A percentile compares a stretch with the other conserved stretches of the same genome.
Evolutionary conservation across 2,888 invertebrate genomes (phyloP).

Genomic region (Tinea semifulvella): DNA sequence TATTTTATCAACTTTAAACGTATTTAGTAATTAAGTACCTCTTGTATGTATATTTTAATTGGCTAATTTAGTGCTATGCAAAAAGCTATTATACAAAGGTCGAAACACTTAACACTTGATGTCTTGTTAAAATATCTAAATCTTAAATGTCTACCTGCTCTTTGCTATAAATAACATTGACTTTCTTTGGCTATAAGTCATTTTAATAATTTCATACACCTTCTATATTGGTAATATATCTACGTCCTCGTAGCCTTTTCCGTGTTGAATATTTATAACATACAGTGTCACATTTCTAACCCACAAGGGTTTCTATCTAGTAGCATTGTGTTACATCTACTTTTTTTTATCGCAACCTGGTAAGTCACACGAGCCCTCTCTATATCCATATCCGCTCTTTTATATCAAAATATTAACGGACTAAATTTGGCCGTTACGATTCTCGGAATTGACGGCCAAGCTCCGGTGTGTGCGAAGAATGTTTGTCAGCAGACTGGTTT

Average conservation of each 20-base stretch:
- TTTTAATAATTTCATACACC: too few relatives aligned
- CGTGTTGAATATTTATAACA: conserved; percentile 5
- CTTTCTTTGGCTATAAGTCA: too few relatives aligned
- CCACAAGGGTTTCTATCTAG: conserved; percentile 14
- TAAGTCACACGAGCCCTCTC: too few relatives aligned
- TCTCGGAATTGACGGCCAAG: conserved; percentile 2
- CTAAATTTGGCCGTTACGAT: conserved; percentile 6
- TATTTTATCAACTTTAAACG: too few relatives aligned
- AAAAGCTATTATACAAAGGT: too few relatives aligned
- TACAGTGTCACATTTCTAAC: conserved; percentile 2
- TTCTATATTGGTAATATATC: background rate
- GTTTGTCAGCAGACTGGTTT: conserved; percentile 12
- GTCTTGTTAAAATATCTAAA: too few relatives aligned
- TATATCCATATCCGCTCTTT: conserved; percentile 8
- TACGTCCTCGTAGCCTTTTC: background rate
- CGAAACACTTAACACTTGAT: too few relatives aligned
- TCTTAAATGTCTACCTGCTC: too few relatives aligned
- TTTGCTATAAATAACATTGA: too few relatives aligned
- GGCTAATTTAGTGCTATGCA: too few relatives aligned
- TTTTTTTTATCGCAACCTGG: background rate
- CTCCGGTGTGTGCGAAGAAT: conserved; percentile 6
- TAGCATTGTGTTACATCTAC: background rate
- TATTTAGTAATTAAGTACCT: too few relatives aligned
- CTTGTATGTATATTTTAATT: too few relatives aligned
- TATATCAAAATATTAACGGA: background rate